A percentile compares a stretch with the other conserved stretches of the same genome.
Evolutionary conservation across 2,797 vertebrate genomes (phyloP).

Genomic region (Helicolenus hilgendorfi): DNA sequence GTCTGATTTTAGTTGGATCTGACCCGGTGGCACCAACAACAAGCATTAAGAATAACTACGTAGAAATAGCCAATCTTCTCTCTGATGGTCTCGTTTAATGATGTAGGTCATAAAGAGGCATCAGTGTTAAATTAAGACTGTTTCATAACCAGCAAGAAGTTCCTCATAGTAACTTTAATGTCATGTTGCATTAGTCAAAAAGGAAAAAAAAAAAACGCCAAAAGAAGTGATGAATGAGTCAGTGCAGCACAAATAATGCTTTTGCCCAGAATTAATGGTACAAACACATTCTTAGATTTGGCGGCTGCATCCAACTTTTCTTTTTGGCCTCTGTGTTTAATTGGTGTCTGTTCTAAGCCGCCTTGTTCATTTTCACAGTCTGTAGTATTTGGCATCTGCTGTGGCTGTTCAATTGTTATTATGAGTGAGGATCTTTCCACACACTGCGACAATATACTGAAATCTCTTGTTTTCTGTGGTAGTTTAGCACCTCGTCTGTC

Average conservation of each 20-base stretch:
- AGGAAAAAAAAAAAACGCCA: neutral
- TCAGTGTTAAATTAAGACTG: neutral
- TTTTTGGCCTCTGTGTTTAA: conserved; percentile 16
- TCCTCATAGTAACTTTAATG: neutral
- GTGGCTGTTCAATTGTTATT: conserved; percentile 31
- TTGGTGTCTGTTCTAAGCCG: conserved; percentile 23
- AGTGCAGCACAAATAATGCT: neutral
- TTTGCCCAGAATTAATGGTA: neutral
- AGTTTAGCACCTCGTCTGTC: neutral
- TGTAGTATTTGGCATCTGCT: conserved; percentile 32
- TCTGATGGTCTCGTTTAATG: neutral
- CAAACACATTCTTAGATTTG: neutral
- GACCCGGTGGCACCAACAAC: too few relatives aligned
- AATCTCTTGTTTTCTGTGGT: neutral
- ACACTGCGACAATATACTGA: neutral
- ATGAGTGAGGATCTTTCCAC: neutral
- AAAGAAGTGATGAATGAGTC: conserved; percentile 1
- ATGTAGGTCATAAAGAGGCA: neutral
- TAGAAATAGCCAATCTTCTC: neutral
- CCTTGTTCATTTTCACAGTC: conserved; percentile 34
- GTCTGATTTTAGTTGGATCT: too few relatives aligned
- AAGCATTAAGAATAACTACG: too few relatives aligned
- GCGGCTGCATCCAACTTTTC: neutral
- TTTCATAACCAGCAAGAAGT: neutral
- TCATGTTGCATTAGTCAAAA: neutral